Evolutionary conservation across 2,888 invertebrate species (phyloP).

Genomic region (Epicampocera succincta): DNA sequence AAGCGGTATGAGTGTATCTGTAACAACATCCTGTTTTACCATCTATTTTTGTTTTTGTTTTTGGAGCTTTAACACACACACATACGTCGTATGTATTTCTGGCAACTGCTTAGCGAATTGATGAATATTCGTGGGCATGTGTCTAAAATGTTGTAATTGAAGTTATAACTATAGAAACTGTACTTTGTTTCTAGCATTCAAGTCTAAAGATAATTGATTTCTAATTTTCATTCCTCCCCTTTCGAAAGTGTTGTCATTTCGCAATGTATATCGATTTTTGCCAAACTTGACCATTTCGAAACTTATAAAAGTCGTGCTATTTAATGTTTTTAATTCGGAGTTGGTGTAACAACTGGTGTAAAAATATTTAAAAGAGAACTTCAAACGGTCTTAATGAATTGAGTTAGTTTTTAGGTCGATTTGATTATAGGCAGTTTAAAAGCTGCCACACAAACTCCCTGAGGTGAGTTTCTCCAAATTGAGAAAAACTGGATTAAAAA

Average conservation of each 20-base stretch:
- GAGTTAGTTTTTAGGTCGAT: too few species aligned
- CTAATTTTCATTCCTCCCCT: background rate
- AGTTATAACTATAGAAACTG: constrained; percentile 49
- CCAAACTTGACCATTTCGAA: too few species aligned
- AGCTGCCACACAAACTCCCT: too few species aligned
- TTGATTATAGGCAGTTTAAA: too few species aligned
- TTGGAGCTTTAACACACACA: constrained; percentile 13
- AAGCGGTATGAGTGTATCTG: constrained; percentile 29
- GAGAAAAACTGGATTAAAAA: too few species aligned
- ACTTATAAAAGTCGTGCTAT: too few species aligned
- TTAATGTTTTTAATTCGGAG: too few species aligned
- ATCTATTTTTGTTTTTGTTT: constrained; percentile 52
- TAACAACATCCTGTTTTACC: constrained; percentile 14
- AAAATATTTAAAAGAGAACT: too few species aligned
- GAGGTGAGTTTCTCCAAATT: too few species aligned
- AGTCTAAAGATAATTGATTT: background rate
- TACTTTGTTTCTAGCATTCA: constrained; percentile 31
- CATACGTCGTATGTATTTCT: background rate
- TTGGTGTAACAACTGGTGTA: too few species aligned
- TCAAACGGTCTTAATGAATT: too few species aligned
- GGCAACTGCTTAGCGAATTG: constrained; percentile 54
- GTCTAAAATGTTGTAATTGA: background rate
- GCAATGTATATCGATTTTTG: too few species aligned
- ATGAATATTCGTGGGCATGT: constrained; percentile 12
- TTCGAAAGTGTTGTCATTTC: background rate